phyloP scores from a whole-genome alignment of 1,140 invertebrate genomes.

The Halyomorpha halys region DNA sequence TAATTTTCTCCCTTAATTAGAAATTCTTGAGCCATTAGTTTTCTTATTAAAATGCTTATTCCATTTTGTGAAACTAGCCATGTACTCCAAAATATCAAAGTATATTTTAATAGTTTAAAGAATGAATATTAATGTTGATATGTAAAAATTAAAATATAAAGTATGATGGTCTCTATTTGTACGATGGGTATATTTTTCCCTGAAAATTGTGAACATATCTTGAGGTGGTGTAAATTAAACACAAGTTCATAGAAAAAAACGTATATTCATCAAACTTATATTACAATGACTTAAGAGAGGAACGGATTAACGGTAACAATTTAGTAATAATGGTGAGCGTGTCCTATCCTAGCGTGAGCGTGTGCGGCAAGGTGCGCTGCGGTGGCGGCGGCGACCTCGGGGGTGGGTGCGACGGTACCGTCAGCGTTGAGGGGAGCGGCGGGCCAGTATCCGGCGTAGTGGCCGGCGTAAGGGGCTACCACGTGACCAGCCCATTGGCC shows the following conservation, averaged over 20 bases:
- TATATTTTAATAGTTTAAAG: no score
- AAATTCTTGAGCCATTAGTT: no score
- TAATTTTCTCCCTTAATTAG: no score
- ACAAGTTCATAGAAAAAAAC: constrained; percentile 1
- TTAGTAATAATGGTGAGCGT: constrained; percentile 28
- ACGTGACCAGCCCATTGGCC: constrained; percentile 46
- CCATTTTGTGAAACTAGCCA: no score
- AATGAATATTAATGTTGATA: no score
- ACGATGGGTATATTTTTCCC: no score
- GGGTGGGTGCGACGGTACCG: constrained; percentile 46
- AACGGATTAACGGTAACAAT: constrained; percentile 5
- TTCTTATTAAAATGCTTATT: no score
- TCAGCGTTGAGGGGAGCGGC: constrained; percentile 36
- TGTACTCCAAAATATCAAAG: no score
- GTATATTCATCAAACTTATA: neutral
- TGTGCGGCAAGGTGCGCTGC: constrained; percentile 32
- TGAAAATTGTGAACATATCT: no score
- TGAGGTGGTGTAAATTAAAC: no score
- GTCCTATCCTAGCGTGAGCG: neutral
- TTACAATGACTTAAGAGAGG: constrained; percentile 10
- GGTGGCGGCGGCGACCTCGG: constrained; percentile 45
- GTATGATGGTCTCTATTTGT: no score
- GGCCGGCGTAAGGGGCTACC: constrained; percentile 40
- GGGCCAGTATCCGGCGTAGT: constrained; percentile 33
- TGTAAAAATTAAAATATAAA: no score